phyloP scores from a whole-genome alignment of 2,888 invertebrate genomes.

The Drepanosiphum platanoidis region DNA sequence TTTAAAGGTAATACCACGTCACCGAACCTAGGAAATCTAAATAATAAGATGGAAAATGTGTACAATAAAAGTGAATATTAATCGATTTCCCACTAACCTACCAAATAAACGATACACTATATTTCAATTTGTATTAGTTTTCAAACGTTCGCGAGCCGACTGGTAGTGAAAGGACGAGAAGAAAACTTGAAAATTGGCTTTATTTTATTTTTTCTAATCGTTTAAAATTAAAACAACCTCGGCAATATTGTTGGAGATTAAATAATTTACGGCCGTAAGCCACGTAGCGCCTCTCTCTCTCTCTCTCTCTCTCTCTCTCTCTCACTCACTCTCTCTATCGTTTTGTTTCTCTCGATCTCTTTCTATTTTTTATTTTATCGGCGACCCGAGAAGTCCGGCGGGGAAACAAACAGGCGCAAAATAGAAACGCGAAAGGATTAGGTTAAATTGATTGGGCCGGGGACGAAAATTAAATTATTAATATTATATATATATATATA shows the following conservation, averaged over 20 bases:
- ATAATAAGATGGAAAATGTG: too few species aligned
- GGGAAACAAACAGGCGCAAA: conserved; percentile 6
- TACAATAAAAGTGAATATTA: too few species aligned
- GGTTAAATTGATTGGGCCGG: background rate
- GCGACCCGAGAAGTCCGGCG: background rate
- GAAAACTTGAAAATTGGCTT: background rate
- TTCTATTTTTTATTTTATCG: background rate
- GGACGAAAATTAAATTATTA: conserved; percentile 34
- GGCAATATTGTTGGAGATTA: background rate
- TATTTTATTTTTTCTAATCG: background rate
- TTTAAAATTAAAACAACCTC: background rate
- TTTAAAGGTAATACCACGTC: too few species aligned
- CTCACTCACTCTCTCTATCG: too few species aligned
- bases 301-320: too few species aligned
- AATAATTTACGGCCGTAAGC: background rate
- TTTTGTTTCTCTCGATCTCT: too few species aligned
- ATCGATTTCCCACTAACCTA: too few species aligned
- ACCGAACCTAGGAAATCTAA: too few species aligned
- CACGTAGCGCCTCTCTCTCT: too few species aligned
- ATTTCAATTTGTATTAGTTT: background rate
- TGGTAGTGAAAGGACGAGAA: background rate
- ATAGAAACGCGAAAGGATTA: conserved; percentile 8
- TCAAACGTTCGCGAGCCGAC: background rate
- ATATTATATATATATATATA: too few species aligned
- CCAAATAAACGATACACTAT: too few species aligned